These are phyloP conservation scores for Drosophila albomicans DNA, from an alignment of 1,140 invertebrate species.

Conservation along the genomic window DNA sequence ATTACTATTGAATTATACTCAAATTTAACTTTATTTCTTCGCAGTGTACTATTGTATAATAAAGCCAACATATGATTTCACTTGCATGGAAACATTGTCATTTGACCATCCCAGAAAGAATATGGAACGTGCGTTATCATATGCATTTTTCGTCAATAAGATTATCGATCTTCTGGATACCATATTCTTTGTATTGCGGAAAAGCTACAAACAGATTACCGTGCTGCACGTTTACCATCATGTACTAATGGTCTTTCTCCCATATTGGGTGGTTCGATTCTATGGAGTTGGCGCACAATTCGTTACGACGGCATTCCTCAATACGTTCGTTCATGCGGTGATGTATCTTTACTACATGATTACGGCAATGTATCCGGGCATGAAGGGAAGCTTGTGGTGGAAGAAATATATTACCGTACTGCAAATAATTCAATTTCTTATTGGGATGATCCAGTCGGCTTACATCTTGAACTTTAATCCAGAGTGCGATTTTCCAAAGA, in stretches of 20 bases:
- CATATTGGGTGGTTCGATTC: slow-evolving; percentile 2
- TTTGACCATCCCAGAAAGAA: slow-evolving; percentile 18
- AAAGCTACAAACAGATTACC: too few species aligned
- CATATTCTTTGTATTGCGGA: slow-evolving; percentile 24
- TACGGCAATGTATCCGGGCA: background rate
- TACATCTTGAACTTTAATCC: slow-evolving; percentile 9
- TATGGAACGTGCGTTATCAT: background rate
- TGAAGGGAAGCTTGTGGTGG: slow-evolving; percentile 11
- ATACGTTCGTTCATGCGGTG: slow-evolving; percentile 10
- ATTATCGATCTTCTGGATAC: slow-evolving; percentile 35
- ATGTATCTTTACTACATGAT: slow-evolving; percentile 38
- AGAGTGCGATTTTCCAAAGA: slow-evolving; percentile 1
- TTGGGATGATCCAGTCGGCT: background rate
- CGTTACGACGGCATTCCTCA: background rate
- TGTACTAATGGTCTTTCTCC: background rate
- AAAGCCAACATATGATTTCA: background rate
- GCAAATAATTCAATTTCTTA: slow-evolving; percentile 18
- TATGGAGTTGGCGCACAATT: slow-evolving; percentile 25
- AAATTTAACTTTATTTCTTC: background rate
- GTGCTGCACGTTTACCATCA: slow-evolving; percentile 26
- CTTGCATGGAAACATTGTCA: slow-evolving; percentile 9
- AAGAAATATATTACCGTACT: slow-evolving; percentile 28
- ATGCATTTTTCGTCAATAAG: slow-evolving; percentile 32
- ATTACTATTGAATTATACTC: background rate
- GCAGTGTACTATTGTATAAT: slow-evolving; percentile 8